A percentile compares a stretch with the other conserved stretches of the same genome.
Conservation (phyloP, 2,888 invertebrate species). For the Microplitis deprimator region DNA sequence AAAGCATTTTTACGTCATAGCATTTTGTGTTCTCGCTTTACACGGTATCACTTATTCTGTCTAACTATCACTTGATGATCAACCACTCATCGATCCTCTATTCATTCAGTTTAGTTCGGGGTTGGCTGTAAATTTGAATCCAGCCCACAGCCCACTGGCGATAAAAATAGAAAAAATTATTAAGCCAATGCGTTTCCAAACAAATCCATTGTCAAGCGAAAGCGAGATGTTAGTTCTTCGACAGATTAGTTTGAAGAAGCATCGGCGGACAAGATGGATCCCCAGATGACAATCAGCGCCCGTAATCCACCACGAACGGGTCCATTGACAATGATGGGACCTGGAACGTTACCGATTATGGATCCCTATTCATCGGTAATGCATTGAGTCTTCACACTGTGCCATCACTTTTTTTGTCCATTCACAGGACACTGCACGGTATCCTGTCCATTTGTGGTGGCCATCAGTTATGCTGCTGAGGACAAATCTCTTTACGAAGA, state of each 20-base stretch:
- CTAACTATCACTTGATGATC: neutral
- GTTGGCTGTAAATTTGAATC: too few relatives aligned
- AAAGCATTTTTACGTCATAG: constrained; percentile 70
- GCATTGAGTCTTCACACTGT: constrained; percentile 34
- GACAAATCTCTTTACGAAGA: neutral
- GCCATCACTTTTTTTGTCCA: constrained; percentile 44
- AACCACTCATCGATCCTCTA: too few relatives aligned
- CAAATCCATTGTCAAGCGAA: constrained; percentile 30
- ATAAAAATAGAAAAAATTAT: neutral
- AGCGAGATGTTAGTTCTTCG: constrained; percentile 14
- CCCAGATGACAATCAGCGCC: constrained; percentile 44
- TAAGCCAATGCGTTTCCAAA: neutral
- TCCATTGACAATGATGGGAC: constrained; percentile 53
- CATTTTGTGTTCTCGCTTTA: neutral
- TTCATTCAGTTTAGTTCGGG: too few relatives aligned
- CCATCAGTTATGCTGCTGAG: neutral
- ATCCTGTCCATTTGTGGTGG: constrained; percentile 1
- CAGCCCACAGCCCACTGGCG: too few relatives aligned
- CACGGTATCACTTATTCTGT: neutral
- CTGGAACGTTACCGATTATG: constrained; percentile 63
- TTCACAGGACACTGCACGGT: constrained; percentile 6
- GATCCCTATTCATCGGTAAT: constrained; percentile 47
- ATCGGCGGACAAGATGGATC: constrained; percentile 20
- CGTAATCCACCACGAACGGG: constrained; percentile 29
- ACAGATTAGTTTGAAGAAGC: constrained; percentile 17